Evolutionary conservation across 2,888 invertebrate species (phyloP), one percentile per base, ranked within the genome.

Genomic region (Agriotes lineatus): DNA sequence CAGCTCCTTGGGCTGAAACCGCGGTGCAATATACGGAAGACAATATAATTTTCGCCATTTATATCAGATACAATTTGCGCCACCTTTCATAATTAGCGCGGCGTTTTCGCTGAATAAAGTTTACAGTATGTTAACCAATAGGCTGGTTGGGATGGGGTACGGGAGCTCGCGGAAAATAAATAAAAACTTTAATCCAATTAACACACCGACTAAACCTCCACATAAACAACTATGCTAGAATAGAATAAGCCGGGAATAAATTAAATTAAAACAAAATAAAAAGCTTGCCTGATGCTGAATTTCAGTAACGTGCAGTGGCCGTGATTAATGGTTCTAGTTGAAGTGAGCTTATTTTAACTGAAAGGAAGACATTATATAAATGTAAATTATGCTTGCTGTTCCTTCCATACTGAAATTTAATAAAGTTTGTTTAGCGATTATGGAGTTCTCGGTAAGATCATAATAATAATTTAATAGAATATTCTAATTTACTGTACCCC

Each of bases 401-500:
- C 59, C 52, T 61, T 61, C 67, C 54, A 61, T 59, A 61, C 67
- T 50, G 61, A 67, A 67, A 67, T 67, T 67, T 67, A 67, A 67
- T 67, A 60, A 67, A 67, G 67, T 67, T 67, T 67, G 67, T 61
- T 67, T 67, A 61, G 67, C 67, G 67, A 67, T 67, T 67, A 67
- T 67, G 67, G 67, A 67, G 67, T 67, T 60, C 60, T 60, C 67
- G 39, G 61, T 61, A 54, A 67, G 67, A 67, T 61, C 67, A 67
- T 67, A 67, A 67, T 67, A 50, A 67, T 67, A 67, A 67, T 67
- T 67, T 67, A 60, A 67, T 67, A 67, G 54, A 67, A 67, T 67
- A 67, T 67, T 67, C 44, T 61, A 67, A 67, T 67, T 67, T 67
- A 66, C 50, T 35, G 48, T 48, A 54, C 67, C 67, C 60, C 61